Conservation (phyloP, 2,888 invertebrate genomes). For the Biston betularia region DNA sequence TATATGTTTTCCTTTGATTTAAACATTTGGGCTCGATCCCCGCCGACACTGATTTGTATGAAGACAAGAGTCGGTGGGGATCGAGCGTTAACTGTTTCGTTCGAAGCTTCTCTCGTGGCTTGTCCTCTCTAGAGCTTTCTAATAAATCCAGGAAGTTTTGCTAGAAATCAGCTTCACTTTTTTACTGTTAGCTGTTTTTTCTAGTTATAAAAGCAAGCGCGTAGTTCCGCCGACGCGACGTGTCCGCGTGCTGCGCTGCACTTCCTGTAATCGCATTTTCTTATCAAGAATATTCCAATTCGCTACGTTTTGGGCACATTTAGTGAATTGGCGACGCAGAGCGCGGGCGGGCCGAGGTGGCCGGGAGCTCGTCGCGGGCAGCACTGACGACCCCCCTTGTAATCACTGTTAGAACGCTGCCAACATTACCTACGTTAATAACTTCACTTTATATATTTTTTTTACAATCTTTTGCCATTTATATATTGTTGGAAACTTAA, state of each 20-base stretch:
- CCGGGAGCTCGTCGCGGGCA: too few species aligned
- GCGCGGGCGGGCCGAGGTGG: background rate
- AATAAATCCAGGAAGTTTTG: background rate
- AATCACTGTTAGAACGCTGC: too few species aligned
- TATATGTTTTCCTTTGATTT: slow-evolving; percentile 1
- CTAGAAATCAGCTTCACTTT: background rate
- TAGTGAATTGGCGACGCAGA: slow-evolving; percentile 10
- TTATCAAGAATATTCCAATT: background rate
- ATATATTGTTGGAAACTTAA: too few species aligned
- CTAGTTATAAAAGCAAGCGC: background rate
- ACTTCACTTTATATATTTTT: too few species aligned
- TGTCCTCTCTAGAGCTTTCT: background rate
- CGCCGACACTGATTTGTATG: too few species aligned
- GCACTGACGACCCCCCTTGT: too few species aligned
- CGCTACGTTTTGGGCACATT: slow-evolving; percentile 19
- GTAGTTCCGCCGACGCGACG: too few species aligned
- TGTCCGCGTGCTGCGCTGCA: background rate
- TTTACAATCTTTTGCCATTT: too few species aligned
- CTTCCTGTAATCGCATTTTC: background rate
- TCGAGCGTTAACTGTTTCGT: too few species aligned
- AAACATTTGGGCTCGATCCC: background rate
- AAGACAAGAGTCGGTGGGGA: too few species aligned
- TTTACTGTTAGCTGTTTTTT: slow-evolving; percentile 2
- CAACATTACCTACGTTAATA: too few species aligned
- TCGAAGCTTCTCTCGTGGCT: background rate